phyloP scores from a whole-genome alignment of 2,888 invertebrate species.

The Agonopterix arenella region DNA sequence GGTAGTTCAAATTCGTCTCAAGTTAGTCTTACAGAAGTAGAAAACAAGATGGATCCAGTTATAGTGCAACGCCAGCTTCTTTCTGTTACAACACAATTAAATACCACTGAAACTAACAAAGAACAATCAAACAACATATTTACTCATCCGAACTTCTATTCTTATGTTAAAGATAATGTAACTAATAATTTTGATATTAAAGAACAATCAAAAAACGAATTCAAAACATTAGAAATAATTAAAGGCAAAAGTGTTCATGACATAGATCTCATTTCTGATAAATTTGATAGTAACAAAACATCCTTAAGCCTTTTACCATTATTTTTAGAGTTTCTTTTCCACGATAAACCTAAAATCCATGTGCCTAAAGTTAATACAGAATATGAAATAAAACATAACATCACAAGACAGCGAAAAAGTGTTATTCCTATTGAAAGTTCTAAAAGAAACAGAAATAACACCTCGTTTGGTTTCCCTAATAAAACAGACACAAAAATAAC shows the following conservation, averaged over 20 bases:
- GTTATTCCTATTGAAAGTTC: constrained; percentile 8
- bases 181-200: too few species aligned
- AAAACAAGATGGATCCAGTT: constrained; percentile 21
- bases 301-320: constrained; percentile 33
- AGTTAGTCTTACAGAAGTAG: constrained; percentile 39
- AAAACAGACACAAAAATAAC: constrained; percentile 6
- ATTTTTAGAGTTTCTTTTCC: constrained; percentile 46
- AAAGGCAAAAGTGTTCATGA: neutral
- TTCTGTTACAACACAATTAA: neutral
- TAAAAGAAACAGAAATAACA: constrained; percentile 5
- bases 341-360: constrained; percentile 18
- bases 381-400: constrained; percentile 9
- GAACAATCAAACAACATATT: too few species aligned
- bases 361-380: constrained; percentile 4
- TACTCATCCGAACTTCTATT: too few species aligned
- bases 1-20: constrained; percentile 18
- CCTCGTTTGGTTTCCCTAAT: neutral
- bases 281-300: constrained; percentile 13
- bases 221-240: too few species aligned
- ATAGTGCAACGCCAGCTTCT: neutral
- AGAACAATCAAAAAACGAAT: too few species aligned
- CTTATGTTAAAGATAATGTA: too few species aligned
- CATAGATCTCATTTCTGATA: neutral
- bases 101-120: too few species aligned
- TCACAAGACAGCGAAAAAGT: constrained; percentile 18